Conservation (phyloP, 2,113 vertebrate genomes). For the Strix aluco region DNA sequence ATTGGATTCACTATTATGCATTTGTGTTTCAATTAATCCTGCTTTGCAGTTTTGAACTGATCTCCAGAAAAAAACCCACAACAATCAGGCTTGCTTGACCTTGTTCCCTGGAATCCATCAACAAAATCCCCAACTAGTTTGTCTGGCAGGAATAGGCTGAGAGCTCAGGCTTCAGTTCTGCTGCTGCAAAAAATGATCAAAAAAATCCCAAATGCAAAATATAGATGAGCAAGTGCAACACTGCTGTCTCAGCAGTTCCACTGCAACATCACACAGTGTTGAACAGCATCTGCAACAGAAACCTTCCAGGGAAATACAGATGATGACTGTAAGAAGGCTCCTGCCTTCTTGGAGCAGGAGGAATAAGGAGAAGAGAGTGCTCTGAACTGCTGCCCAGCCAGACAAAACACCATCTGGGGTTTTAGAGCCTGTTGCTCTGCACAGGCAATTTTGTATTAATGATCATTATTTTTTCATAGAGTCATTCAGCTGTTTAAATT, state of each 20-base stretch:
- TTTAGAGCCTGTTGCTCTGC: neutral
- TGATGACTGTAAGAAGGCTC: neutral
- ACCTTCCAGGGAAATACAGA: neutral
- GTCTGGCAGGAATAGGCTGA: neutral
- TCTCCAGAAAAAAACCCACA: neutral
- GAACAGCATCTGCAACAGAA: neutral
- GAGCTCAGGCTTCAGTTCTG: neutral
- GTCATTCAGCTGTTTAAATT: neutral
- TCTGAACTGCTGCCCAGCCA: neutral
- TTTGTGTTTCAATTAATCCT: neutral
- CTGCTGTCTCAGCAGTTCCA: neutral
- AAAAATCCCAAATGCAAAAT: neutral
- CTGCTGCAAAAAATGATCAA: neutral
- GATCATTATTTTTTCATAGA: neutral
- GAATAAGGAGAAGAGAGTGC: neutral
- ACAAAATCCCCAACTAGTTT: neutral
- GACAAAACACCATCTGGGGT: neutral
- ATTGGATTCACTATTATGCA: neutral
- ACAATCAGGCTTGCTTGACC: neutral
- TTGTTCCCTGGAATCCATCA: neutral
- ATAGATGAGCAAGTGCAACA: neutral
- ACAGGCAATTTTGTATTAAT: fast-evolving
- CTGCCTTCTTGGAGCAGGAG: neutral
- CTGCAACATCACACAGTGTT: neutral
- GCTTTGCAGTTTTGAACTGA: neutral